Percentiles rank a stretch among this genome's conserved stretches.
These are phyloP conservation scores for Cancer borealis DNA, from an alignment of 2,888 invertebrate species.

Conservation along the genomic window DNA sequence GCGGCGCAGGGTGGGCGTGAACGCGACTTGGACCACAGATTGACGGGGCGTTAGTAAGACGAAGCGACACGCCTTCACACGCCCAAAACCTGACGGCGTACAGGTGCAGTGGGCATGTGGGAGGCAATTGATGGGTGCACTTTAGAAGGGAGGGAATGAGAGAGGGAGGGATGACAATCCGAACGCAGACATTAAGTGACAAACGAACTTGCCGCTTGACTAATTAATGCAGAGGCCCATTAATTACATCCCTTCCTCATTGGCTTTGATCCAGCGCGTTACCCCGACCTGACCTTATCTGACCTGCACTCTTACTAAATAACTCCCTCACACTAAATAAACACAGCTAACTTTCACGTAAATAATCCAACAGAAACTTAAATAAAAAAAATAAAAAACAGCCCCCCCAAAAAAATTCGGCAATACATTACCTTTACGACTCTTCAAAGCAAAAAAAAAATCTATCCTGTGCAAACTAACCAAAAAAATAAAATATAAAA, in stretches of 20 bases:
- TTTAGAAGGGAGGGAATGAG: background rate
- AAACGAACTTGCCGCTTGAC: constrained; percentile 2
- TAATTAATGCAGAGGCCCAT: background rate
- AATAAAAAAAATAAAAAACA: background rate
- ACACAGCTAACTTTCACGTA: background rate
- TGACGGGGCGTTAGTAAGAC: background rate
- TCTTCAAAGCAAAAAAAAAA: background rate
- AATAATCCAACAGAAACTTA: background rate
- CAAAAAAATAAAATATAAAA: background rate
- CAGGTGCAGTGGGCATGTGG: background rate
- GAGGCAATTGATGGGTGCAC: background rate
- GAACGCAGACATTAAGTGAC: background rate
- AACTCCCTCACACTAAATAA: background rate
- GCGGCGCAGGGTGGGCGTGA: background rate
- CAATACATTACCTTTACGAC: background rate
- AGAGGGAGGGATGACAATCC: background rate
- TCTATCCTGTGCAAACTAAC: background rate
- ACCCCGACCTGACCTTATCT: background rate
- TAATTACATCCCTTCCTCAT: background rate
- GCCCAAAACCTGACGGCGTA: background rate
- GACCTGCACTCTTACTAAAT: constrained; percentile 22
- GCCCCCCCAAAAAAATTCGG: background rate
- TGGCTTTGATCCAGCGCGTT: background rate
- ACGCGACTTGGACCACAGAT: background rate
- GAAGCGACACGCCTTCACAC: background rate